Evolutionary conservation across 2,113 vertebrate genomes (phyloP).

Genomic region (Nesogale talazaci): DNA sequence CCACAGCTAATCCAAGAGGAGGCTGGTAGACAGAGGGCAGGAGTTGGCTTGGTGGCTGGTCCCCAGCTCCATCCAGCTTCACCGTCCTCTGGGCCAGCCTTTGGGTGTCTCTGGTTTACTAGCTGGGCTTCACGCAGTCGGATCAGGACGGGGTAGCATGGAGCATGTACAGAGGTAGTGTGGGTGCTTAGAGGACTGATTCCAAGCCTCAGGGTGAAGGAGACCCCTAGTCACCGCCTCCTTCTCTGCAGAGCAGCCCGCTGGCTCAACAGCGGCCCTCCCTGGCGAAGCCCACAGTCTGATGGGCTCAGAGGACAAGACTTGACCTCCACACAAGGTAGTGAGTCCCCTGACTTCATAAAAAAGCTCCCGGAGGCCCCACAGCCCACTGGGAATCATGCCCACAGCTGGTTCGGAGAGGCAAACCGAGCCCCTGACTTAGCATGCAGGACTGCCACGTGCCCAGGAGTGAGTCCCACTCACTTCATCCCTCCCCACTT

Average conservation of each 20-base stretch:
- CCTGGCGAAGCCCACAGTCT: too few relatives aligned
- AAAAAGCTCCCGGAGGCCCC: neutral
- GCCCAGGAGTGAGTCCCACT: neutral
- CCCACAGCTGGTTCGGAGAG: neutral
- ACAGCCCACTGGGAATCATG: neutral
- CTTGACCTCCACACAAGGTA: too few relatives aligned
- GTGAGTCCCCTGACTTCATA: neutral
- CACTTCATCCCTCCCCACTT: neutral
- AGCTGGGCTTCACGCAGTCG: neutral
- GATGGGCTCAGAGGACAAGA: too few relatives aligned
- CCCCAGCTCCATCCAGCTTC: neutral
- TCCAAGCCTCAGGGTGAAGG: neutral
- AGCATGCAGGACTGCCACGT: neutral
- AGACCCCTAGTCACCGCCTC: neutral
- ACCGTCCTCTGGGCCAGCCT: neutral
- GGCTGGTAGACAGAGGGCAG: neutral
- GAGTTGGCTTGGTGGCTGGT: neutral
- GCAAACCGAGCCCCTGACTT: rapidly evolving
- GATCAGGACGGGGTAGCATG: neutral
- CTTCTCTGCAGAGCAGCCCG: neutral
- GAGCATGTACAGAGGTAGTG: neutral
- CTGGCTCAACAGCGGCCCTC: neutral
- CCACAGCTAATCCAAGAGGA: neutral
- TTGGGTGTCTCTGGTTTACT: constrained; percentile 21
- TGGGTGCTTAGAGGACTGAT: neutral